Base-by-base conservation (phyloP, 2,797 vertebrate genomes). In the Danio kyathit region DNA sequence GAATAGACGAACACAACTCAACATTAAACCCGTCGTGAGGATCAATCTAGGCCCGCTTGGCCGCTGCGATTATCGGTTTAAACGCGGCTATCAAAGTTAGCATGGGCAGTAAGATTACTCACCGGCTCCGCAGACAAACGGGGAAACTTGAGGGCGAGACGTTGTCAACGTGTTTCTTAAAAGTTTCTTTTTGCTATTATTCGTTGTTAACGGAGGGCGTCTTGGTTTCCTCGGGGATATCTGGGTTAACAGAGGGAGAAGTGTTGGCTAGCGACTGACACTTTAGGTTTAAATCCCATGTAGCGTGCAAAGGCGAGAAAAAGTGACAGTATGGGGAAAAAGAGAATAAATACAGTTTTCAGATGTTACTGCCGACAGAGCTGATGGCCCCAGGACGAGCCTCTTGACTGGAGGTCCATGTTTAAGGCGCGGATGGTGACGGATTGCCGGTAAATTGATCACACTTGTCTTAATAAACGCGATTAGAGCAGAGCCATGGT, bases 361-460 rank as follows among this genome's bases (percentile, higher is more conserved):
- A 48, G 38, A 81, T 83, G 89, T 87, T 87, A 90, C 88, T 94
- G 92, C 75, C 93, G 90, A 89, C 80, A 88, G 89, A 77, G 92
- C 88, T 87, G 91, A 89, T 92, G 90, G 87, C 89, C 90, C 90
- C 91, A 85, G 84, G 86, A 88, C 87, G 89, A 92, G 88, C 93
- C 92, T 90, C 90, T 92, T 91, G 92, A 93, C 92, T 91, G 90
- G 89, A 86, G 92, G 92, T 95, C 93, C 94, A 95, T 95, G 88
- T 90, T 94, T 90, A 94, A 93, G 92, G 92, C 91, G 93, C 91
- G 92, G 95, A 95, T 95, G 94, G 95, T 91, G 92, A 93, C 92
- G 94, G 95, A 95, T 96, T 95, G 92, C 91, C 90, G 90, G 87
- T 83, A 78, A 91, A 87, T 93, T 95, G 80, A 90, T 87, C 93